Conservation (phyloP, 2,113 vertebrate species). For the Chaetura pelagica region DNA sequence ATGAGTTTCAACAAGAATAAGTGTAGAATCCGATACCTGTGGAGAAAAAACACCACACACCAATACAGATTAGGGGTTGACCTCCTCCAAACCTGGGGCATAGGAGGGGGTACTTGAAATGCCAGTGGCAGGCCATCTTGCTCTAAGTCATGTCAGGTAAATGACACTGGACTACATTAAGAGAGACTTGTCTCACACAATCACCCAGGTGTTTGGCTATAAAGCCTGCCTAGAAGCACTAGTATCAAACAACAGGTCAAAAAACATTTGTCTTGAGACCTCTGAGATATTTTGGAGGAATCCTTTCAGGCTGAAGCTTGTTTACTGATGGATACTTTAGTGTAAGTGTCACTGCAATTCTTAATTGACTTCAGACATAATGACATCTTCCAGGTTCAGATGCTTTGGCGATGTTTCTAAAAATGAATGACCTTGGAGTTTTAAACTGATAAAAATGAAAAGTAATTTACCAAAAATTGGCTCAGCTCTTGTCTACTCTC, state of each 20-base stretch:
- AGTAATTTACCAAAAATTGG: not conserved
- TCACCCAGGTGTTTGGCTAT: not conserved
- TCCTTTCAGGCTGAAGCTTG: not conserved
- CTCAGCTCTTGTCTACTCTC: not conserved
- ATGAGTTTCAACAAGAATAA: too few relatives aligned
- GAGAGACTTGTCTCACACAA: not conserved
- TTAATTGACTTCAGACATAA: not conserved
- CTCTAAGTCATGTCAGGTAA: not conserved
- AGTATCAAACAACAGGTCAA: not conserved
- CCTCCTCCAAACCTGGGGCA: not conserved
- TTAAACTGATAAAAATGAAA: constrained; percentile 2
- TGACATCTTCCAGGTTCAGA: not conserved
- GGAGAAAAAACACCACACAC: too few relatives aligned
- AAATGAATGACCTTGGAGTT: not conserved
- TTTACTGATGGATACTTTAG: not conserved
- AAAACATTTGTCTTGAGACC: not conserved
- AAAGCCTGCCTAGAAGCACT: not conserved
- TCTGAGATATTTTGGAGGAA: not conserved
- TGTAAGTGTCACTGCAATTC: not conserved
- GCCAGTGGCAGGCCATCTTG: not conserved
- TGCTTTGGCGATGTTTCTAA: not conserved
- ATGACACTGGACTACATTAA: not conserved
- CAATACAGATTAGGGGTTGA: too few relatives aligned
- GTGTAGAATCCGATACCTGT: too few relatives aligned
- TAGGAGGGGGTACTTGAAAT: not conserved